A percentile compares a stretch with the other conserved stretches of the same genome.
Conservation (phyloP, 2,888 invertebrate species). For the Drosophila subsilvestris region DNA sequence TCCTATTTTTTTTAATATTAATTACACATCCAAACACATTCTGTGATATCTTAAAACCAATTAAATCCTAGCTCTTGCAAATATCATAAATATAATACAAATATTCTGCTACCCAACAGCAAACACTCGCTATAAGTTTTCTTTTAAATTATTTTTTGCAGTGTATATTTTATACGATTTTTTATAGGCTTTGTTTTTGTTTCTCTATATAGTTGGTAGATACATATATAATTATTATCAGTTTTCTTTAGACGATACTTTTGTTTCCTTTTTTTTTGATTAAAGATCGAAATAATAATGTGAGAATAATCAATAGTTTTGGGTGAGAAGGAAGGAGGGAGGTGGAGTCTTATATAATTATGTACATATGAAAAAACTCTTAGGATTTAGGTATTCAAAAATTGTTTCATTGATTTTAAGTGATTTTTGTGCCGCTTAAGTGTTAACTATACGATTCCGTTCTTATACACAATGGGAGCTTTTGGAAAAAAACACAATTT, state of each 20-base stretch:
- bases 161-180: conserved; percentile 40
- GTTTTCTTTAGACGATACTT: conserved; percentile 31
- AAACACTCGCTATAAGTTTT: neutral
- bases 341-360: conserved; percentile 27
- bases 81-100: no score
- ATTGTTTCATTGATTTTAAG: conserved; percentile 57
- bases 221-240: conserved; percentile 50
- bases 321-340: conserved; percentile 22
- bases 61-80: no score
- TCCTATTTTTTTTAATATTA: neutral
- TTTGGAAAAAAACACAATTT: conserved; percentile 48
- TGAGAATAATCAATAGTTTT: conserved; percentile 35
- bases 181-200: conserved; percentile 30
- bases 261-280: conserved; percentile 21
- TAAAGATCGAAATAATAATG: conserved; percentile 41
- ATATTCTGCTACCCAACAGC: neutral
- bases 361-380: conserved; percentile 48
- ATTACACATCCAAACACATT: no score
- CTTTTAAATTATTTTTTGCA: conserved; percentile 8
- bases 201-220: neutral
- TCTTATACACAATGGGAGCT: conserved; percentile 35
- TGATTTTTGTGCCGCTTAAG: conserved; percentile 78
- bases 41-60: no score
- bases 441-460: conserved; percentile 73
- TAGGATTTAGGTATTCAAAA: conserved; percentile 38